Base-by-base conservation (phyloP, 2,797 vertebrate genomes). In the Cheirogaleus major region DNA sequence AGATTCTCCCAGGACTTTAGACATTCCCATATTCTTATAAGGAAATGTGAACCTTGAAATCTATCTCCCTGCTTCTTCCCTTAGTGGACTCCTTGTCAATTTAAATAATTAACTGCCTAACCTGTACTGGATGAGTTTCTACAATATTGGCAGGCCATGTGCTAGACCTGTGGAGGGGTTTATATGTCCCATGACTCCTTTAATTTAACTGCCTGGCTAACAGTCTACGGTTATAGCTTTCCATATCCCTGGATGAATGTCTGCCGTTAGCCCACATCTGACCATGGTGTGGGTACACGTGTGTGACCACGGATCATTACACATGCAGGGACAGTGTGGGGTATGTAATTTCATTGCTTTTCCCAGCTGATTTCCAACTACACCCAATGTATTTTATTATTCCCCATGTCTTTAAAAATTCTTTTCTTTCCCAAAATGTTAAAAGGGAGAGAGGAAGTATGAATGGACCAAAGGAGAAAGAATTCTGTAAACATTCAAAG, bases 31-130 rank as follows among this genome's bases (percentile, higher is more conserved):
- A 82, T 82, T 96, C 57, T 94, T 43, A 57, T 15, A 89, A 83
- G 23, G 63, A 95, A 95, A 92, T 81, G 32, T 86, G 70, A 95
- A 70, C 67, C 86, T 57, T 17, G 82, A 18, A 89, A 57, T 90
- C 93, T 70, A 30, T 75, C 63, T 94, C 35, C 38, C 38, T 79
- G 35, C 59, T 93, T 78, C 75, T 87, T 96, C 72, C 59, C 55
- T 89, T 67, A 93, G 76, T 75, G 65, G 75, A 92, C 67, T 97
- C 30, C 35, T 88, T 89, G 69, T 75, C 1, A 1, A 30, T 83
- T 97, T 97, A 93, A 96, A 96, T 93, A 96, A 95, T 91, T 95
- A 69, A 97, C 81, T 80, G 72, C 43, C 45, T 72, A 43, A 3
- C 23, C 50, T 43, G 35, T 57, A 57, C 22, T 89, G 65, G 85